phyloP scores from a whole-genome alignment of 2,888 invertebrate genomes.

The Mythimna lalbum region DNA sequence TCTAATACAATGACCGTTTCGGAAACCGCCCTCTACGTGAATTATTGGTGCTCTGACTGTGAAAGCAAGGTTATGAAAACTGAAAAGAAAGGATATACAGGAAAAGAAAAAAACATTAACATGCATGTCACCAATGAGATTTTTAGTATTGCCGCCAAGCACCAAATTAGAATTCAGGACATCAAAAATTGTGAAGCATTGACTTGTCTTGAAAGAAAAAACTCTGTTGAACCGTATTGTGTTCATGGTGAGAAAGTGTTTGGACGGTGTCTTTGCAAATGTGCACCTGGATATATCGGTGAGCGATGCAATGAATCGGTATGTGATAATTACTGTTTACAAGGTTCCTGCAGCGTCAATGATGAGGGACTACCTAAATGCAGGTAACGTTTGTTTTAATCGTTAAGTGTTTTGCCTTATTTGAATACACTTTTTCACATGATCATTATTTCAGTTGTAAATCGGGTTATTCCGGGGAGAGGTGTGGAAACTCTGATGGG shows the following conservation, averaged over 20 bases:
- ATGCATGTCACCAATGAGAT: not conserved
- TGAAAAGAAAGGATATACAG: not conserved
- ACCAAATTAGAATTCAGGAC: not conserved
- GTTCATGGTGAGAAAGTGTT: not conserved
- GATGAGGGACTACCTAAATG: conserved; percentile 79
- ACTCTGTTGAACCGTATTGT: not conserved
- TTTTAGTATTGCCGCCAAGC: not conserved
- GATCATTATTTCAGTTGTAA: not conserved
- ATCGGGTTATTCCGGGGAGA: not conserved
- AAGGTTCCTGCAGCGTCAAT: conserved; percentile 90
- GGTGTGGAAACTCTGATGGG: not conserved
- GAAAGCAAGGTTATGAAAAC: not conserved
- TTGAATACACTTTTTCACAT: not conserved
- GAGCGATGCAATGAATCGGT: conserved; percentile 90
- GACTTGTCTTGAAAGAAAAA: not conserved
- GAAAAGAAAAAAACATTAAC: too few relatives aligned
- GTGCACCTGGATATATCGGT: not conserved
- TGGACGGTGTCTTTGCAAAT: not conserved
- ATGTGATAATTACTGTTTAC: conserved; percentile 85
- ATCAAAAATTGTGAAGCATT: not conserved
- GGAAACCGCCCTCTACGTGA: not conserved
- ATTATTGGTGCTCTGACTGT: not conserved
- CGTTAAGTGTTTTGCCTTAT: not conserved
- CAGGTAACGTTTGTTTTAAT: conserved; percentile 71
- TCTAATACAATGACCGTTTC: not conserved